Conservation (phyloP, 2,888 invertebrate genomes). For the Drosophila neutralis region DNA sequence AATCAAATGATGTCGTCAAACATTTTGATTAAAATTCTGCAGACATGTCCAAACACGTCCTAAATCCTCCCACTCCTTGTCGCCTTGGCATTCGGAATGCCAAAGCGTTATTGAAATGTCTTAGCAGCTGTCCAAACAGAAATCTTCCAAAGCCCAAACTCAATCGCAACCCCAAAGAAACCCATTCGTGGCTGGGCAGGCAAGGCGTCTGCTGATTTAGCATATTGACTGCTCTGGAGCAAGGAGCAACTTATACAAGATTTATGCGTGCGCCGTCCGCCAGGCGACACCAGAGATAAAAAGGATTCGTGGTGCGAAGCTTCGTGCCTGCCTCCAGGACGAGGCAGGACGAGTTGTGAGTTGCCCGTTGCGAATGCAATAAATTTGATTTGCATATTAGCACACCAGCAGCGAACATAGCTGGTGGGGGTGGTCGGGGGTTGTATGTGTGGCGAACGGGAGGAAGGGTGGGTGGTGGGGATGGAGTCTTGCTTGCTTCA, state of each 20-base stretch:
- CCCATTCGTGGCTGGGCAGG: constrained; percentile 7
- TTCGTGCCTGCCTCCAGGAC: not conserved
- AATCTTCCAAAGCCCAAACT: constrained; percentile 9
- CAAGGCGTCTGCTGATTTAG: constrained; percentile 73
- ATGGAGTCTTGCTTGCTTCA: not conserved
- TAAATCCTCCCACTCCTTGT: constrained; percentile 37
- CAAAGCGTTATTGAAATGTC: constrained; percentile 75
- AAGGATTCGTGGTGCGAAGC: constrained; percentile 69
- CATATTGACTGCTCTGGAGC: constrained; percentile 75
- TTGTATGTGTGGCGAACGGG: not conserved
- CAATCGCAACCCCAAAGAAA: constrained; percentile 2
- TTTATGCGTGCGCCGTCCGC: constrained; percentile 74
- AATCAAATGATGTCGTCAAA: constrained; percentile 50
- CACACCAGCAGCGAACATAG: constrained; percentile 54
- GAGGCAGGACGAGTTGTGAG: constrained; percentile 7
- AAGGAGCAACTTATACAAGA: constrained; percentile 82
- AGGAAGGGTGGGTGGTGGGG: not conserved
- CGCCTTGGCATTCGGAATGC: constrained; percentile 56
- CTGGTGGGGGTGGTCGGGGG: not conserved
- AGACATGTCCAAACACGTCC: constrained; percentile 48
- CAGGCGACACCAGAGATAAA: constrained; percentile 75
- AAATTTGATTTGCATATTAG: constrained; percentile 82
- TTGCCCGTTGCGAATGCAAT: constrained; percentile 62
- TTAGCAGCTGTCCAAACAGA: constrained; percentile 77
- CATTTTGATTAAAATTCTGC: constrained; percentile 70